phyloP scores from a whole-genome alignment of 2,113 vertebrate species.

The Passer montanus region DNA sequence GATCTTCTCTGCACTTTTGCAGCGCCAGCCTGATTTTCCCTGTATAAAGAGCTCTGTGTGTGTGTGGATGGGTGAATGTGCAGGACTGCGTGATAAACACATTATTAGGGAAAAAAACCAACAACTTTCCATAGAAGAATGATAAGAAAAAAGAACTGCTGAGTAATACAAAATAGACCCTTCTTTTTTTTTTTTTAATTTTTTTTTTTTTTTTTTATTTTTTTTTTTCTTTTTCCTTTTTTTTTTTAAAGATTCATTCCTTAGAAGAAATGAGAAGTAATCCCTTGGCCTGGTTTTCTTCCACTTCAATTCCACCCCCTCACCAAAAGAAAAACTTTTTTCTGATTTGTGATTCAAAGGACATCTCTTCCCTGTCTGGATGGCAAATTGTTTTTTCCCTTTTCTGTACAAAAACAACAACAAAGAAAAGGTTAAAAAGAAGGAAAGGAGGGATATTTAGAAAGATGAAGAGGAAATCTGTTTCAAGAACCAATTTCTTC shows the following conservation, averaged over 20 bases:
- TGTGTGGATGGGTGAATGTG: background rate
- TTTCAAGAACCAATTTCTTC: background rate
- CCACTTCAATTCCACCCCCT: background rate
- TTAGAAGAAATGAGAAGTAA: conserved; percentile 24
- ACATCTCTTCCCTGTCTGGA: background rate
- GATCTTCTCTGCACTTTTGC: conserved; percentile 50
- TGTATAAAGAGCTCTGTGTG: background rate
- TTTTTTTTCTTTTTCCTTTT: too few relatives aligned
- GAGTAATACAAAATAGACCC: conserved; percentile 55
- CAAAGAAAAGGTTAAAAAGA: background rate
- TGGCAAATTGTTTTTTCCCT: background rate
- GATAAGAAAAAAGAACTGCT: conserved; percentile 33
- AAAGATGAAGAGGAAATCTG: background rate
- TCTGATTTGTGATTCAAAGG: conserved; percentile 23
- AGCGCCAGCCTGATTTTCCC: conserved; percentile 43
- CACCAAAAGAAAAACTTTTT: background rate
- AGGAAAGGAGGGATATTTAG: background rate
- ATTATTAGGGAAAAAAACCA: background rate
- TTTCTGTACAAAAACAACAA: background rate
- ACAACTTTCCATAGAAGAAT: background rate
- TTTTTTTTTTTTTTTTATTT: fast-evolving
- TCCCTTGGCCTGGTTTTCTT: conserved; percentile 34
- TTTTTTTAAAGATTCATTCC: background rate
- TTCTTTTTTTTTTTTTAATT: too few relatives aligned
- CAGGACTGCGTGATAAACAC: conserved; percentile 24